Conservation (phyloP, 2,888 invertebrate genomes). For the Drosophila mayaguana region DNA sequence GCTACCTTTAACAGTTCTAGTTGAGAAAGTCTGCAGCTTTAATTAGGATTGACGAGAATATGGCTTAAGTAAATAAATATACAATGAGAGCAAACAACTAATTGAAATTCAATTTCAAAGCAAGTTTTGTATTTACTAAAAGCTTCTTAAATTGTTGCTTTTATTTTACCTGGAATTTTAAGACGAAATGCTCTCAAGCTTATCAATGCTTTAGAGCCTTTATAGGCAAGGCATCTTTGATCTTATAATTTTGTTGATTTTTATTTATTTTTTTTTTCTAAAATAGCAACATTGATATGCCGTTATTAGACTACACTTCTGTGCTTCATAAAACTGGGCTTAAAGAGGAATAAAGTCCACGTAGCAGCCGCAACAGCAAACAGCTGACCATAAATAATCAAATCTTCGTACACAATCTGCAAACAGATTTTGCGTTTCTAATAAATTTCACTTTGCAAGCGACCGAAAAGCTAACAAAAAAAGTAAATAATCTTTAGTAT, state of each 20-base stretch:
- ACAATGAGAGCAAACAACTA: not conserved
- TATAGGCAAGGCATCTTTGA: not conserved
- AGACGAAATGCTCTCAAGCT: too few species aligned
- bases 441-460: constrained; percentile 78
- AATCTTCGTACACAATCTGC: constrained; percentile 74
- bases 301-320: not conserved
- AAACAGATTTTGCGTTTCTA: constrained; percentile 80
- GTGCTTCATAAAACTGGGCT: not conserved
- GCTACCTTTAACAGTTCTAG: not conserved
- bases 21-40: constrained; percentile 4
- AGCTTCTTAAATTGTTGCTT: not conserved
- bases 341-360: constrained; percentile 11
- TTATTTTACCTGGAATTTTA: not conserved
- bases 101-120: not conserved
- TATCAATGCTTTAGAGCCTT: too few species aligned
- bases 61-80: not conserved
- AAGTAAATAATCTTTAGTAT: constrained; percentile 11
- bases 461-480: constrained; percentile 31
- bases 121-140: not conserved
- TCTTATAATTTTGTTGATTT: too few species aligned
- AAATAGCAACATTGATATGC: not conserved
- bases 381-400: constrained; percentile 75
- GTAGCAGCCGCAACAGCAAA: constrained; percentile 36
- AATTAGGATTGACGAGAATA: not conserved
- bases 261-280: too few species aligned